Percentiles rank a stretch among this genome's conserved stretches.
Conservation (phyloP, 2,113 vertebrate genomes). For the Zingel zingel region DNA sequence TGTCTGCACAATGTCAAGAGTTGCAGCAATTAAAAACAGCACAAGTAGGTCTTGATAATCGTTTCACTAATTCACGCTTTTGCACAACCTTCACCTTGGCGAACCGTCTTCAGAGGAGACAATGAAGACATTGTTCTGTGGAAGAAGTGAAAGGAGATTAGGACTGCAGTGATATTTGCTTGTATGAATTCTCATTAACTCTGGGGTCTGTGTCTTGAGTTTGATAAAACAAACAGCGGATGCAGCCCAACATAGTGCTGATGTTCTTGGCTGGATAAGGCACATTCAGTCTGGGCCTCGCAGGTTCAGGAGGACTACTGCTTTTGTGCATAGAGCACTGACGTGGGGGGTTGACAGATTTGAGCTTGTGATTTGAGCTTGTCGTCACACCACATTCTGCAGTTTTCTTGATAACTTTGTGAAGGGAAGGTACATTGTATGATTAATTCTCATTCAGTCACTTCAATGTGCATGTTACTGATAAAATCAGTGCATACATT, state of each 20-base stretch:
- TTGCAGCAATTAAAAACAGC: slow-evolving; percentile 41
- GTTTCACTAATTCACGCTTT: slow-evolving; percentile 14
- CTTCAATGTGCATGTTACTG: slow-evolving; percentile 5
- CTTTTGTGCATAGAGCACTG: not conserved
- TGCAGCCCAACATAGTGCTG: slow-evolving; percentile 9
- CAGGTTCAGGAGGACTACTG: slow-evolving; percentile 12
- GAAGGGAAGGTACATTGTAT: not conserved
- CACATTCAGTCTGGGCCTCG: slow-evolving; percentile 20
- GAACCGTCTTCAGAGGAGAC: not conserved
- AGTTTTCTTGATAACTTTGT: slow-evolving; percentile 6
- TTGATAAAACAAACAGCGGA: slow-evolving; percentile 38
- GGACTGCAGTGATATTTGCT: slow-evolving; percentile 15
- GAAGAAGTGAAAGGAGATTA: not conserved
- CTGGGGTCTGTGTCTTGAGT: slow-evolving; percentile 16
- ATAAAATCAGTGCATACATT: not conserved
- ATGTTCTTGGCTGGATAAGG: slow-evolving; percentile 41
- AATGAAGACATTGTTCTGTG: slow-evolving; percentile 29
- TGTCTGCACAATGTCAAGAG: slow-evolving; percentile 35
- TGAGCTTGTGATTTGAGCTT: not conserved
- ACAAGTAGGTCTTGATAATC: slow-evolving; percentile 24
- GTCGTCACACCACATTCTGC: not conserved
- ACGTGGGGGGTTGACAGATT: slow-evolving; percentile 15
- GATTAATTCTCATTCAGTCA: not conserved
- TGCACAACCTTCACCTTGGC: slow-evolving; percentile 11
- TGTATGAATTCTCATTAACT: slow-evolving; percentile 33